Conservation (phyloP, 2,113 vertebrate species). For the Cygnus buccinator region DNA sequence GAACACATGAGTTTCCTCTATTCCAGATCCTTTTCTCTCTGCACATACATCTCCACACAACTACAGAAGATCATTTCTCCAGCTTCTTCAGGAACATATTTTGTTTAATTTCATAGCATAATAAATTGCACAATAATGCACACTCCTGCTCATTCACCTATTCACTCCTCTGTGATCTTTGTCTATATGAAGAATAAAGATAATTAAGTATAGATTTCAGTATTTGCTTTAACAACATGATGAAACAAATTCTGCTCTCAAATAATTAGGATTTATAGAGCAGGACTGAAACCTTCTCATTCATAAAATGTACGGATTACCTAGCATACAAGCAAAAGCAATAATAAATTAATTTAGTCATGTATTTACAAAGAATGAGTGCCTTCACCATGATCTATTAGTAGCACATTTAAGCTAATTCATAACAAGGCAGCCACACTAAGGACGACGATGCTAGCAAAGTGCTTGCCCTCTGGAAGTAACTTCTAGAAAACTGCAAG, state of each 20-base stretch:
- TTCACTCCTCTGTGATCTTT: neutral
- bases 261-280: neutral
- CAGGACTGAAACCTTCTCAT: neutral
- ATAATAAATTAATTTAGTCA: constrained; percentile 23
- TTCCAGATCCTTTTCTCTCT: neutral
- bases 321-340: neutral
- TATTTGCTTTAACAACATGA: neutral
- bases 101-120: neutral
- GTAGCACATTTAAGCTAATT: neutral
- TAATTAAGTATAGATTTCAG: neutral
- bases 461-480: neutral
- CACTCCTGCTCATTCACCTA: neutral
- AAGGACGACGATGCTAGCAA: neutral
- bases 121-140: neutral
- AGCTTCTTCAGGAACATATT: neutral
- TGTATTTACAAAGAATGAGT: neutral
- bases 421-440: neutral
- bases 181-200: neutral
- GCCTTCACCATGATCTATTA: neutral
- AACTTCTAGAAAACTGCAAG: neutral
- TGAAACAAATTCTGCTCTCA: neutral
- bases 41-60: neutral
- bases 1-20: neutral
- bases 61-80: neutral
- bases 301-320: neutral